Evolutionary conservation across 2,888 invertebrate genomes (phyloP), one percentile per base, ranked within the genome.

Genomic region (Habrosyne pyritoides): DNA sequence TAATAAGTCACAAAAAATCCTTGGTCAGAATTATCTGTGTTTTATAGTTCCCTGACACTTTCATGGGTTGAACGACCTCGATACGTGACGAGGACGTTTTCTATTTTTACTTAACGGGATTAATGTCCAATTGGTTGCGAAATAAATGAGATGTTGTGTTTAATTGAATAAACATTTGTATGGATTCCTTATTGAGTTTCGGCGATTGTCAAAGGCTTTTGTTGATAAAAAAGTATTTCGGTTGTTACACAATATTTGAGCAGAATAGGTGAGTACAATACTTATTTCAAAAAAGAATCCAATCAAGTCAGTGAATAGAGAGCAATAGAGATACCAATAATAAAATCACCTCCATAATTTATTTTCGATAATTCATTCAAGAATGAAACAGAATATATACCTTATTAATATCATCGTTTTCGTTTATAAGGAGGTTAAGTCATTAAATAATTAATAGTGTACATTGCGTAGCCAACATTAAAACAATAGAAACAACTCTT

Each of bases 61-160:
- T 42, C 42, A 42, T 42, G 42, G 42, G 74, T 69, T 73, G 63
- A 75, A 66, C 51, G 63, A 66, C 67, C 74, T 66, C 66, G 54
- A 53, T 59, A 47, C 59, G 61, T 65, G 68, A 65, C 63, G 60
- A 55, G 51, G 53, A 57, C 59, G 54, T 57, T 53, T 57, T 57
- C 68, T 66, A 68, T 73, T 71, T 66, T 61, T 67, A 65, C 53
- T 53, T 53, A 59, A 50, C 51, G 55, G 53, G 55, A 56, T 66
- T 64, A 64, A 42, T 42, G 42, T 18, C 64, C 55, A 55, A 61
- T 63, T 59, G 48, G 54, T 58, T 62, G 59, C 57, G 55, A 64
- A 64, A 66, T 59, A 26, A 56, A 61, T 58, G 53, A 46, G 50
- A 56, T 22, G 47, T 48, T 42, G 42, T 42, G 2, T 42, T 4